A percentile compares a stretch with the other conserved stretches of the same genome.
Evolutionary conservation across 2,888 invertebrate genomes (phyloP).

Genomic region (Resseliella maxima): DNA sequence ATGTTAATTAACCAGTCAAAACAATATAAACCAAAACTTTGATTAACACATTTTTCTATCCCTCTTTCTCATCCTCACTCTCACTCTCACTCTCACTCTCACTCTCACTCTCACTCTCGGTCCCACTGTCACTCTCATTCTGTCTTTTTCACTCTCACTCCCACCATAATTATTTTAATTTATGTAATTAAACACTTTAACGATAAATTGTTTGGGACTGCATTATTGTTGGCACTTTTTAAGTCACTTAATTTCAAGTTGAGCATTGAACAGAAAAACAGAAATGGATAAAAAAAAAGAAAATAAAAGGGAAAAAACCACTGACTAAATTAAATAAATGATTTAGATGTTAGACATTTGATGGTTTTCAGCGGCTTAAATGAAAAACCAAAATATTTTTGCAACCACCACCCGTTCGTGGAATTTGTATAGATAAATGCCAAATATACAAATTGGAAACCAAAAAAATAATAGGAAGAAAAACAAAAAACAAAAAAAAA

Average conservation of each 20-base stretch:
- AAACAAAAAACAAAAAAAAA: no score
- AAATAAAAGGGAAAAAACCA: neutral
- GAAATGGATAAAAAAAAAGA: neutral
- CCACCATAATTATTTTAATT: conserved; percentile 4
- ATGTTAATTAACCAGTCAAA: conserved; percentile 30
- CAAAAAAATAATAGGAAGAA: no score
- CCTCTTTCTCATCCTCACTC: neutral
- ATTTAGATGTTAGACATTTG: conserved; percentile 4
- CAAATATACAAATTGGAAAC: no score
- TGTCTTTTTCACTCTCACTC: no score
- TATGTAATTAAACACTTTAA: neutral
- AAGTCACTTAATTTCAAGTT: neutral
- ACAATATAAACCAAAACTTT: neutral
- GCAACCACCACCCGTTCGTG: neutral
- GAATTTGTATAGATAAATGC: neutral
- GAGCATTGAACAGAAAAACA: neutral
- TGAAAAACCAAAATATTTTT: neutral
- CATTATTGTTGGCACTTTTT: neutral
- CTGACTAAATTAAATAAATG: conserved; percentile 19
- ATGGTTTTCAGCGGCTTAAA: neutral
- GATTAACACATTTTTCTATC: neutral
- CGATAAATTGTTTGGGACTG: neutral
- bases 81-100: neutral
- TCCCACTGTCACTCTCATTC: neutral
- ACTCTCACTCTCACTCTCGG: neutral